Evolutionary conservation across 37 sponge, comb jelly and placozoan species (phyloP), one percentile per base, ranked within the genome.

Genomic region (Bolinopsis microptera): DNA sequence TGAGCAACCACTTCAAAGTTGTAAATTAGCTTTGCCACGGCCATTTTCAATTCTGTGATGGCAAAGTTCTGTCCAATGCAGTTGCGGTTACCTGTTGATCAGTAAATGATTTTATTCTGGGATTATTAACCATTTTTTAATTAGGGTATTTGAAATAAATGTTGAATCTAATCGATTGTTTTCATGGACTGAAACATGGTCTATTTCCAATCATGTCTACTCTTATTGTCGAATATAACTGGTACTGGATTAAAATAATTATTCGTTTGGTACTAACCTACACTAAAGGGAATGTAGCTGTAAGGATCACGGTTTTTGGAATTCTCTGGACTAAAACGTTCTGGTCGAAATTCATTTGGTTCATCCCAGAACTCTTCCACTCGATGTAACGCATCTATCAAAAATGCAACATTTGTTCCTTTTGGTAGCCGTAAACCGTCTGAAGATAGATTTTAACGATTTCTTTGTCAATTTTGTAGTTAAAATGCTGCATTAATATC

Each of bases 51-150:
- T 72, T 72, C 75, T 8, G 75, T 72, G 3, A 30, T 3, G 26
- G 75, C 75, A 72, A 72, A 72, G 31, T 30, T 28, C 31, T 72
- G 75, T 72, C 75, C 75, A 72, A 72, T 72, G 26, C 75, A 72
- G 75, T 72, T 72, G 13, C 75, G 75, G 75, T 28, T 72, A 30
- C 75, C 75, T 72, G 75, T 5, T 48, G 13, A 18, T n/a, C n/a
- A n/a, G n/a, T n/a, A n/a, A n/a, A n/a, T n/a, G n/a, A n/a, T n/a
- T n/a, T n/a, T n/a, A n/a, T n/a, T n/a, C n/a, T n/a, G n/a, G n/a
- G n/a, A n/a, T n/a, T n/a, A n/a, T n/a, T n/a, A n/a, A n/a, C n/a
- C n/a, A n/a, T n/a, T n/a, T n/a, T n/a, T n/a, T n/a, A n/a, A n/a
- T n/a, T n/a, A n/a, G n/a, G n/a, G n/a, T n/a, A n/a, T n/a, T n/a